Evolutionary conservation across 2,797 vertebrate species (phyloP).

Genomic region (Staurois parvus): DNA sequence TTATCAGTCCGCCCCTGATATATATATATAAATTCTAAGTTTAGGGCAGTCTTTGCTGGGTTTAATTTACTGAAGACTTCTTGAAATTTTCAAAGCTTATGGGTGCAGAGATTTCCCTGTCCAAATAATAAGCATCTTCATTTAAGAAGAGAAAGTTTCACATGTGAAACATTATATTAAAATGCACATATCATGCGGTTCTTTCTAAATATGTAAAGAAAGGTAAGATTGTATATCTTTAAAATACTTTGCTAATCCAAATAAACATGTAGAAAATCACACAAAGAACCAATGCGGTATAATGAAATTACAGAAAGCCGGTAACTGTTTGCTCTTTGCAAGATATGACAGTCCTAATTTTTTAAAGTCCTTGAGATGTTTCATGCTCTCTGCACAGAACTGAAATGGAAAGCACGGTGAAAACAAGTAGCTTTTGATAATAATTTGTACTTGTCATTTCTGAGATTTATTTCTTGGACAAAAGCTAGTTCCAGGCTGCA

Average conservation of each 20-base stretch:
- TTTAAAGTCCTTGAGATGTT: constrained; percentile 58
- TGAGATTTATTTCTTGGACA: constrained; percentile 33
- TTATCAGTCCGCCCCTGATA: too few species aligned
- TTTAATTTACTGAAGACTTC: too few species aligned
- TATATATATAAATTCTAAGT: too few species aligned
- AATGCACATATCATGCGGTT: too few species aligned
- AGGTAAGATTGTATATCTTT: too few species aligned
- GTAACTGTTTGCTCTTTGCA: constrained; percentile 21
- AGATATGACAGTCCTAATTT: constrained; percentile 50
- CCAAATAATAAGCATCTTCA: too few species aligned
- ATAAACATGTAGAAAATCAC: constrained; percentile 17
- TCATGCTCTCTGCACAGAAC: constrained; percentile 52
- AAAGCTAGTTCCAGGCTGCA: constrained; percentile 43
- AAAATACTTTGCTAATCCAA: not conserved
- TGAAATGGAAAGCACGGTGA: constrained; percentile 54
- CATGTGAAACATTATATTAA: too few species aligned
- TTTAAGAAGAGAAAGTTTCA: too few species aligned
- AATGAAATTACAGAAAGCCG: constrained; percentile 37
- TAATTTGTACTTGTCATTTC: constrained; percentile 62
- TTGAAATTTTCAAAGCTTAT: too few species aligned
- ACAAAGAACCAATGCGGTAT: not conserved
- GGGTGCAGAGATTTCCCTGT: too few species aligned
- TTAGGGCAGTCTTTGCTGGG: too few species aligned
- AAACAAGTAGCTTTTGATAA: constrained; percentile 57
- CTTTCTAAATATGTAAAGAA: too few species aligned